Conservation (phyloP, 2,888 invertebrate genomes). For the Halocaridina rubra region DNA sequence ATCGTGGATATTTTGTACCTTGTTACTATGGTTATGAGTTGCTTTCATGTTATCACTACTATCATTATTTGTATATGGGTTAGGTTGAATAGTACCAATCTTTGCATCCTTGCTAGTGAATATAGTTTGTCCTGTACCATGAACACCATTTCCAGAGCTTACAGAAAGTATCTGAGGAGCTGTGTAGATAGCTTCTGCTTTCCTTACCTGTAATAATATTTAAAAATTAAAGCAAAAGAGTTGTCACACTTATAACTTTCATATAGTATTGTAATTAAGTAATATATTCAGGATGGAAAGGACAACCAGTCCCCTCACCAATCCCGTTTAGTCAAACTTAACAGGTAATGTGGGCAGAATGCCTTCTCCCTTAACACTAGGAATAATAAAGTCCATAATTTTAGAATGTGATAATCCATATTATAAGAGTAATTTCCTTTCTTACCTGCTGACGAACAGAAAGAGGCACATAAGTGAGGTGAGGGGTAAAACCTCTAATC, state of each 20-base stretch:
- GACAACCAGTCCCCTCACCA: too few relatives aligned
- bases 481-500: not conserved
- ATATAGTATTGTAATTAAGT: too few relatives aligned
- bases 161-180: slow-evolving; percentile 14
- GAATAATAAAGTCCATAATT: not conserved
- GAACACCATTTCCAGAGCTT: not conserved
- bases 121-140: slow-evolving; percentile 9
- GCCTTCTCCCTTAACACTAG: not conserved
- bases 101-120: not conserved
- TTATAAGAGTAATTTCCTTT: not conserved
- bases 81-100: not conserved
- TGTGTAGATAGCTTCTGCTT: slow-evolving; percentile 27
- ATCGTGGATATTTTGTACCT: not conserved
- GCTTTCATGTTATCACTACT: not conserved
- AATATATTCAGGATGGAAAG: too few relatives aligned
- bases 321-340: too few relatives aligned
- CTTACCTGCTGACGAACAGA: slow-evolving; percentile 34
- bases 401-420: not conserved
- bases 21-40: not conserved
- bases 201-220: slow-evolving; percentile 20
- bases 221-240: not conserved
- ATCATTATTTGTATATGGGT: not conserved
- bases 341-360: too few relatives aligned
- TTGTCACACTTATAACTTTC: not conserved
- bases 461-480: slow-evolving; percentile 2